Evolutionary conservation across 2,888 invertebrate genomes (phyloP).

Genomic region (Hyles lineata): DNA sequence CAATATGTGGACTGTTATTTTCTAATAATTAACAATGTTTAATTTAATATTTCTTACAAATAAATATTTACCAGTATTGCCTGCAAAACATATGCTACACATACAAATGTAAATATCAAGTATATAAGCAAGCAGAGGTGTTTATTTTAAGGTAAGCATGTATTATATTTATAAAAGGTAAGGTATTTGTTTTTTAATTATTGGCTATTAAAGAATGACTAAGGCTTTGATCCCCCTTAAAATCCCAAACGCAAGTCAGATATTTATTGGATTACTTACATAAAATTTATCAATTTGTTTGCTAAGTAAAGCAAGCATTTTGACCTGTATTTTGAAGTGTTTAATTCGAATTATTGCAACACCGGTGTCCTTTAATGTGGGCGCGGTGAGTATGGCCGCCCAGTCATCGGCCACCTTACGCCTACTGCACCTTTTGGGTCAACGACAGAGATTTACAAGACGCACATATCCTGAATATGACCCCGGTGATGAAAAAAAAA

Average conservation of each 20-base stretch:
- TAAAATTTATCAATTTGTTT: background rate
- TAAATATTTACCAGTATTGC: too few relatives aligned
- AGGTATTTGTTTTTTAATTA: too few relatives aligned
- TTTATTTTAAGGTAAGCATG: too few relatives aligned
- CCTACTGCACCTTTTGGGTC: conserved; percentile 15
- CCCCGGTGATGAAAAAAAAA: background rate
- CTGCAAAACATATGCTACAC: too few relatives aligned
- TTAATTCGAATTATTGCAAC: conserved; percentile 12
- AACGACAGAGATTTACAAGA: background rate
- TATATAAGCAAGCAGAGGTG: too few relatives aligned
- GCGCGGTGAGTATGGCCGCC: background rate
- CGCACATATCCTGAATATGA: background rate
- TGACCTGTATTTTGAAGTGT: conserved; percentile 11
- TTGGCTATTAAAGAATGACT: too few relatives aligned
- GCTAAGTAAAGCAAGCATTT: background rate
- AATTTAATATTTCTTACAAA: too few relatives aligned
- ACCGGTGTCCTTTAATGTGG: conserved; percentile 12
- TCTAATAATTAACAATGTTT: background rate
- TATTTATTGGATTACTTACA: too few relatives aligned
- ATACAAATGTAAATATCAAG: too few relatives aligned
- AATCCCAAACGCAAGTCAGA: too few relatives aligned
- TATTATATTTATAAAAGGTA: too few relatives aligned
- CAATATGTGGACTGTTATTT: background rate
- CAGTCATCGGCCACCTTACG: conserved; percentile 14
- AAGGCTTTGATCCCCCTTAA: too few relatives aligned